Percentiles rank a stretch among this genome's conserved stretches.
Evolutionary conservation across 92 coral and sea anemone species (phyloP).

Genomic region (Nematostella vectensis): DNA sequence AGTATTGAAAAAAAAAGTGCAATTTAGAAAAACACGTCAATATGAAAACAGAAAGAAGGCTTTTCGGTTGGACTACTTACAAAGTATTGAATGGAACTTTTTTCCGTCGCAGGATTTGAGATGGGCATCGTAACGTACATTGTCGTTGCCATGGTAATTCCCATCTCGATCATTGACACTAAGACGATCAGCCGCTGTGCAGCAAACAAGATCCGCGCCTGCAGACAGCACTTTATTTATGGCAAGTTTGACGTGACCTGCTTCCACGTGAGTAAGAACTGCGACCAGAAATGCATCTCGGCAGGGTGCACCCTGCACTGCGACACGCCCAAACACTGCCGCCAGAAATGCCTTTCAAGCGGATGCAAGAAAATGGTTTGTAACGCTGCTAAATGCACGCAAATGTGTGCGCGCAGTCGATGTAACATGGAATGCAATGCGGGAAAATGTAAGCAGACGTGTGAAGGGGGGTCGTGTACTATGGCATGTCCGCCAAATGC

Average conservation of each 20-base stretch:
- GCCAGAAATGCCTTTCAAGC: constrained; percentile 52
- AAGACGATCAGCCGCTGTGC: constrained; percentile 26
- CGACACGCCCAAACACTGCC: constrained; percentile 31
- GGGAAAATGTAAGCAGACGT: constrained; percentile 55
- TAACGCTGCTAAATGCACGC: constrained; percentile 42
- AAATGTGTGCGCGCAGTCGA: constrained; percentile 43
- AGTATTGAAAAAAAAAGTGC: too few species aligned
- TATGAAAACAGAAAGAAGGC: too few species aligned
- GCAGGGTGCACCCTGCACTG: constrained; percentile 60
- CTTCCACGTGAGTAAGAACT: constrained; percentile 28
- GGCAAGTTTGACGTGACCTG: constrained; percentile 30
- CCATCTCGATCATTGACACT: too few species aligned
- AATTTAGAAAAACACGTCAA: too few species aligned
- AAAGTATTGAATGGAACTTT: too few species aligned
- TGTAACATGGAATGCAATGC: constrained; percentile 73
- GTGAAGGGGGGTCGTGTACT: constrained; percentile 57
- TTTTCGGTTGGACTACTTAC: too few species aligned
- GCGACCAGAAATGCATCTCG: constrained; percentile 43
- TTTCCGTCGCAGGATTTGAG: too few species aligned
- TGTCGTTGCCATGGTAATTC: too few species aligned
- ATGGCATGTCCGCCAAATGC: constrained; percentile 59
- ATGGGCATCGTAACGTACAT: too few species aligned
- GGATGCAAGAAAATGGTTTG: constrained; percentile 62
- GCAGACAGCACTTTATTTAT: constrained; percentile 31
- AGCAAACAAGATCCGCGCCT: constrained; percentile 23